Evolutionary conservation across 2,797 vertebrate genomes (phyloP).

Genomic region (Glyptemys insculpta): DNA sequence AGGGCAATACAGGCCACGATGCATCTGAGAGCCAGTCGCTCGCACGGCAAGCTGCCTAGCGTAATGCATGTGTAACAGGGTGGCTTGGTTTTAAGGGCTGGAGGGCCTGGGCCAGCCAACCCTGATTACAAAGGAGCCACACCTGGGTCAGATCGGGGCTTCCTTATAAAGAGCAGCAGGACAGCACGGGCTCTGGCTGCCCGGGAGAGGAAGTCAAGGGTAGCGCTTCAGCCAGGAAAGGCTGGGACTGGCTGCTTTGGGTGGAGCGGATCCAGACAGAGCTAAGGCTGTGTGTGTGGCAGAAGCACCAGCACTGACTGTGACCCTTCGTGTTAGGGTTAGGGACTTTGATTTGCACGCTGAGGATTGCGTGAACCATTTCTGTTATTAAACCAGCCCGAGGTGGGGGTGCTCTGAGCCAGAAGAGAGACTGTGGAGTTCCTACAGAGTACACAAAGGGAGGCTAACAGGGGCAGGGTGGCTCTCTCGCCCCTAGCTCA

Average conservation of each 20-base stretch:
- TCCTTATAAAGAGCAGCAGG: neutral
- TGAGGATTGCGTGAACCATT: neutral
- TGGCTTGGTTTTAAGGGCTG: neutral
- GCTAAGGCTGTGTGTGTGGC: neutral
- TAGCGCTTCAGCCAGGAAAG: neutral
- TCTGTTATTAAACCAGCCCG: neutral
- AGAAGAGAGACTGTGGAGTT: neutral
- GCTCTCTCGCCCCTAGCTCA: neutral
- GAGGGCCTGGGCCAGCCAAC: neutral
- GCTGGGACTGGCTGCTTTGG: neutral
- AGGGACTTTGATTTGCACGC: neutral
- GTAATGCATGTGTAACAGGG: neutral
- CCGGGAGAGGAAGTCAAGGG: neutral
- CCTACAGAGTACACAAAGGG: too few relatives aligned
- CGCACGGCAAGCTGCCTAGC: neutral
- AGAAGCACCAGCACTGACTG: neutral
- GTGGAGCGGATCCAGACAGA: too few relatives aligned
- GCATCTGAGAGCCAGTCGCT: neutral
- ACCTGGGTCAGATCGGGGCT: too few relatives aligned
- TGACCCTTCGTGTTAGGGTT: neutral
- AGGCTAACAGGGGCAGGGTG: neutral
- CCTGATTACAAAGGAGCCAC: neutral
- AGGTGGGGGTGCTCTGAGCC: neutral
- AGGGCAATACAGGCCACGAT: rapidly evolving
- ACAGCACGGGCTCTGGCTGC: neutral